Evolutionary conservation across 2,797 vertebrate species (phyloP).

Genomic region (Galagoides demidoff): DNA sequence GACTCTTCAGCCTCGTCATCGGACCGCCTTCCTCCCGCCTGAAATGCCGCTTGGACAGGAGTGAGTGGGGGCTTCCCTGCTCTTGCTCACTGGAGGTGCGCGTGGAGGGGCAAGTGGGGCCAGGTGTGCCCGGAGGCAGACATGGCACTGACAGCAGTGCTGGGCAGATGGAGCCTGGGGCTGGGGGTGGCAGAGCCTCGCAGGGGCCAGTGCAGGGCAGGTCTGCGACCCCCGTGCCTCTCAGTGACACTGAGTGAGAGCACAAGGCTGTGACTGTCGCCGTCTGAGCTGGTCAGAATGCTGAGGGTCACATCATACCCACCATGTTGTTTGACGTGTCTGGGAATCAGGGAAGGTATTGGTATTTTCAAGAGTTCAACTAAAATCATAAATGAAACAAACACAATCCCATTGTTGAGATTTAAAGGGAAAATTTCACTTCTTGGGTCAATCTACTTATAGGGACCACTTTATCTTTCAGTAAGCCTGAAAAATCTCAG

Average conservation of each 20-base stretch:
- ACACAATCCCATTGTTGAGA: not conserved
- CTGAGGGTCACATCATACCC: rapidly evolving
- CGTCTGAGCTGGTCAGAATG: rapidly evolving
- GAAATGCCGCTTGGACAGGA: rapidly evolving
- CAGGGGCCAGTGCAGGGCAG: not conserved
- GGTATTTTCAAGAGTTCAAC: not conserved
- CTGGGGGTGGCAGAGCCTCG: not conserved
- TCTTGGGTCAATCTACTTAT: not conserved
- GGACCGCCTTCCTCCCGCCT: not conserved
- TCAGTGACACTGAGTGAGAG: not conserved
- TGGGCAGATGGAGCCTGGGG: rapidly evolving
- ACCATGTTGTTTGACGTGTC: rapidly evolving
- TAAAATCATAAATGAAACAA: not conserved
- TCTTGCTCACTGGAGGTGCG: not conserved
- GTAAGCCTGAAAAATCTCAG: not conserved
- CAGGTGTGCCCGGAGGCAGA: not conserved
- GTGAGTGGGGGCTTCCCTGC: not conserved
- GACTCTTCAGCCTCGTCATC: rapidly evolving
- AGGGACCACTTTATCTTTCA: not conserved
- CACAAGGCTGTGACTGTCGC: not conserved
- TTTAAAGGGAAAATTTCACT: not conserved
- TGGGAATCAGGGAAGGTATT: not conserved
- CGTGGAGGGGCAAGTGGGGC: rapidly evolving
- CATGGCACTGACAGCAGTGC: not conserved
- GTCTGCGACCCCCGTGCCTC: not conserved